Conservation (phyloP, 2,888 invertebrate species). For the Amblyjoppa fuscipennis region DNA sequence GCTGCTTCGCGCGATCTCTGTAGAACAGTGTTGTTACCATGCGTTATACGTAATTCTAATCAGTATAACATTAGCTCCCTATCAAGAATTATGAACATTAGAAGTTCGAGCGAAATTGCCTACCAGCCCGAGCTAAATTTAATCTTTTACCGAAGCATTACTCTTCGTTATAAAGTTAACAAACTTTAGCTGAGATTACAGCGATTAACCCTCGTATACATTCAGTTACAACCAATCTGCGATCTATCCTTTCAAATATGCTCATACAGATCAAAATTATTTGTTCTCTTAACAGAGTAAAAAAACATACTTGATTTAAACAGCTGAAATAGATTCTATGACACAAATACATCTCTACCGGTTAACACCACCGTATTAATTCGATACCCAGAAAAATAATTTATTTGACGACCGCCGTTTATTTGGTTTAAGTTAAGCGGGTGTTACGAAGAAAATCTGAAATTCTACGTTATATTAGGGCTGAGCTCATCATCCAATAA, state of each 20-base stretch:
- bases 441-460: too few relatives aligned
- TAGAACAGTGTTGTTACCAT: constrained; percentile 32
- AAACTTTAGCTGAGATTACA: constrained; percentile 33
- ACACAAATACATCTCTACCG: too few relatives aligned
- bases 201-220: background rate
- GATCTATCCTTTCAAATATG: background rate
- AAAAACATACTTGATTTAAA: too few relatives aligned
- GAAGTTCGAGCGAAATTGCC: constrained; percentile 48
- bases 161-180: constrained; percentile 45
- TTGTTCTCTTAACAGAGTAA: background rate
- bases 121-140: constrained; percentile 19
- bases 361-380: too few relatives aligned
- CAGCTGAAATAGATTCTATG: too few relatives aligned
- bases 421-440: too few relatives aligned
- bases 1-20: background rate
- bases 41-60: constrained; percentile 56
- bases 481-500: too few relatives aligned
- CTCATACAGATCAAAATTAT: background rate
- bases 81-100: constrained; percentile 60
- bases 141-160: constrained; percentile 35
- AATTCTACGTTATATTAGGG: too few relatives aligned
- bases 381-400: too few relatives aligned
- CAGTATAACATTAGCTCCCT: constrained; percentile 53
- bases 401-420: too few relatives aligned
- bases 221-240: constrained; percentile 7